Percentiles rank a stretch among this genome's conserved stretches.
Evolutionary conservation across 2,888 invertebrate species (phyloP).

Genomic region (Deilephila elpenor): DNA sequence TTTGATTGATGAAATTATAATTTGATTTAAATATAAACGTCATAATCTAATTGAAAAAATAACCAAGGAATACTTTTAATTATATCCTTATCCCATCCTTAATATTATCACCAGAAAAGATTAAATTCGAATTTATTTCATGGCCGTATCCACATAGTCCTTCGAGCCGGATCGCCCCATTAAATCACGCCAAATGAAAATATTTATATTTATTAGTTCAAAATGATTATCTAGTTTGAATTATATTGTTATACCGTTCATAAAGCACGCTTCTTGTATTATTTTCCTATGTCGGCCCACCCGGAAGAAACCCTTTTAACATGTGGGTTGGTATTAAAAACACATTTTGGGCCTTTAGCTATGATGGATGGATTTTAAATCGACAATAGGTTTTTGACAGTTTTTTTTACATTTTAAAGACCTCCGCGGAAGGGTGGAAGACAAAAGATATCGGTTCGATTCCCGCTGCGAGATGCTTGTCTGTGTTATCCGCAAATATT

Average conservation of each 20-base stretch:
- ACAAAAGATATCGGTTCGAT: background rate
- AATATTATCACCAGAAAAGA: background rate
- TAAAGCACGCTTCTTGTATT: slow-evolving; percentile 65
- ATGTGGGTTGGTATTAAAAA: slow-evolving; percentile 17
- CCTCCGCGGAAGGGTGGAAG: background rate
- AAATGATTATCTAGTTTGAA: slow-evolving; percentile 70
- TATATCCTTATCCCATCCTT: background rate
- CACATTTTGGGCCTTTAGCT: background rate
- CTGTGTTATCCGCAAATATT: slow-evolving; percentile 4
- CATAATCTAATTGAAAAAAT: too few species aligned
- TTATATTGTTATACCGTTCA: slow-evolving; percentile 72
- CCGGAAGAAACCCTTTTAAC: slow-evolving; percentile 48
- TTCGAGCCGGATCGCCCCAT: slow-evolving; percentile 48
- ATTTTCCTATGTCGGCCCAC: slow-evolving; percentile 62
- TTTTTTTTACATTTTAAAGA: background rate
- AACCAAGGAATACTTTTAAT: too few species aligned
- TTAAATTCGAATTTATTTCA: background rate
- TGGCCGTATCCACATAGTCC: slow-evolving; percentile 6
- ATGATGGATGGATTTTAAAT: slow-evolving; percentile 20
- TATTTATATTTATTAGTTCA: slow-evolving; percentile 77
- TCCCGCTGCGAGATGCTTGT: slow-evolving; percentile 9
- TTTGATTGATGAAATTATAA: background rate
- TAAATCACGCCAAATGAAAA: slow-evolving; percentile 77
- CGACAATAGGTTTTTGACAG: slow-evolving; percentile 16
- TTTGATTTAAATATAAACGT: too few species aligned